Evolutionary conservation across 1,140 invertebrate genomes (phyloP), one percentile per base, ranked within the genome.

Genomic region (Drosophila kurseongensis): DNA sequence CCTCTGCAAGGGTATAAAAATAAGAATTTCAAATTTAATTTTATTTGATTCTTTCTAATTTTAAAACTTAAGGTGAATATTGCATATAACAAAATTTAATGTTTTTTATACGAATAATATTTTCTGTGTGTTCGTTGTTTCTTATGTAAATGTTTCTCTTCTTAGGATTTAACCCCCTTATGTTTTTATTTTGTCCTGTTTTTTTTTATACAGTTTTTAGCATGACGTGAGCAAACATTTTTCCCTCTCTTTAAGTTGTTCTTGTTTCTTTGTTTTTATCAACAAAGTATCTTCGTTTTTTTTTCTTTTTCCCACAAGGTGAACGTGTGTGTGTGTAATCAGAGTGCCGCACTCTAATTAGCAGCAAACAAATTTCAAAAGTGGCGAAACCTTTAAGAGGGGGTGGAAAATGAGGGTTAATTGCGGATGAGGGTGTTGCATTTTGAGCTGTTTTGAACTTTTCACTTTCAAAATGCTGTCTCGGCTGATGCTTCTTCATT

Each of bases 321-420:
- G 6, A 52, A 8, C 35, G 18, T 66, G 56, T 67, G 35, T 61
- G 66, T 60, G 55, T 65, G 56, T 79, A 82, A 82, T 83, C 80
- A 83, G 77, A 69, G 71, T 75, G 66, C 61, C 40, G 65, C 80
- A 84, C 66, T 80, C 80, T 85, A 85, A 84, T 84, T 84, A 85
- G 80, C 80, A 84, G 81, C 48, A 75, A 73, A 60, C 68, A 68
- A 79, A 82, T 78, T 81, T 83, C 48, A 44, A 59, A 75, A 76
- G 58, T 36, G 71, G 35, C 50, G 32, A 45, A 66, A 65, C 38
- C 45, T 40, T 51, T 23, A 55, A 62, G 36, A 51, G 27, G 54
- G 10, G 32, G 9, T 14, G 38, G 9, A 40, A 48, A 36, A 36
- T 40, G 40, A 41, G 51, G 51, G 32, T 54, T 55, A 32, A 59